Percentiles rank a stretch among this genome's conserved stretches.
These are phyloP conservation scores for Drosophila kohkoa DNA, from an alignment of 1,140 invertebrate species.

Conservation along the genomic window DNA sequence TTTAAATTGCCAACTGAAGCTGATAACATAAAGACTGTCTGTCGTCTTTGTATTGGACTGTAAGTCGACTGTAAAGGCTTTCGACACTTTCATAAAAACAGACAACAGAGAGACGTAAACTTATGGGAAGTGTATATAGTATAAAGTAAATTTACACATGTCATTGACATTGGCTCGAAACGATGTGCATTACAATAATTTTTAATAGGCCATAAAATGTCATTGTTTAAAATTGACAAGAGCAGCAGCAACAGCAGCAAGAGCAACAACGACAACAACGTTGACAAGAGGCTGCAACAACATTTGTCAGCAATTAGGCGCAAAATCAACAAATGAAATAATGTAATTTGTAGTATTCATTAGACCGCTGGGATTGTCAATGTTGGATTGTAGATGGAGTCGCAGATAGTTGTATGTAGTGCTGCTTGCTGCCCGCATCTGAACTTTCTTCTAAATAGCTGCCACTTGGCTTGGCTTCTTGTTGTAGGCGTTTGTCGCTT, in stretches of 20 bases:
- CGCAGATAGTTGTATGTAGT: background rate
- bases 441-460: slow-evolving; percentile 2
- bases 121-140: background rate
- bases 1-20: slow-evolving; percentile 57
- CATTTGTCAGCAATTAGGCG: slow-evolving; percentile 60
- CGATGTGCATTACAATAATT: slow-evolving; percentile 69
- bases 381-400: background rate
- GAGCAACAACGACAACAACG: background rate
- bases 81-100: slow-evolving; percentile 72
- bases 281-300: slow-evolving; percentile 32
- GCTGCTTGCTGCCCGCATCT: slow-evolving; percentile 50
- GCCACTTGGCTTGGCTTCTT: background rate
- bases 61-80: slow-evolving; percentile 54
- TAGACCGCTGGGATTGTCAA: slow-evolving; percentile 42
- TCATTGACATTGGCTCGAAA: slow-evolving; percentile 67
- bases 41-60: slow-evolving; percentile 16
- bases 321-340: slow-evolving; percentile 38
- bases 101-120: slow-evolving; percentile 2
- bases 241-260: slow-evolving; percentile 9
- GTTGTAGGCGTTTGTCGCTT: slow-evolving; percentile 46
- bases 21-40: slow-evolving; percentile 57
- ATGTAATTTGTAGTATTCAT: slow-evolving; percentile 64
- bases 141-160: slow-evolving; percentile 58
- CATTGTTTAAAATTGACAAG: slow-evolving; percentile 61
- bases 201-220: slow-evolving; percentile 76